These are phyloP conservation scores for Scomber colias DNA, from an alignment of 2,113 vertebrate genomes.

Conservation along the genomic window DNA sequence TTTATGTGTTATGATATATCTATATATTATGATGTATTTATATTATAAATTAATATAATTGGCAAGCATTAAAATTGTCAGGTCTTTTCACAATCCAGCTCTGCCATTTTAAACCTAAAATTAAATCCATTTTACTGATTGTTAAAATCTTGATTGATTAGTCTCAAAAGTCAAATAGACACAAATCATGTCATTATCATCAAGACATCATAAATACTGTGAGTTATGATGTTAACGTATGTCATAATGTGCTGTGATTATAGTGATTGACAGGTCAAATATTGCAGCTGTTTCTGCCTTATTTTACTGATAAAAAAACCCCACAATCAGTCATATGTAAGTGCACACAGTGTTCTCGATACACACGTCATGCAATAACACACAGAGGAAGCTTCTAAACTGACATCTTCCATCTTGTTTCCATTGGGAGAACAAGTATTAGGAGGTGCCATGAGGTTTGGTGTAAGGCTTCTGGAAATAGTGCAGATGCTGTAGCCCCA, in stretches of 20 bases:
- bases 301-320: neutral
- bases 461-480: conserved; percentile 5
- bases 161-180: too few species aligned
- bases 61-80: too few species aligned
- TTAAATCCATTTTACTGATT: too few species aligned
- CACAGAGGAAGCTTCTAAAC: neutral
- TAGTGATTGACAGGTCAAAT: neutral
- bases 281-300: neutral
- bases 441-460: conserved; percentile 1
- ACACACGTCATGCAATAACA: neutral
- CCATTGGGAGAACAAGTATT: conserved; percentile 1
- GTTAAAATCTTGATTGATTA: too few species aligned
- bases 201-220: neutral
- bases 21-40: too few species aligned
- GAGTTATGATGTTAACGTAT: neutral
- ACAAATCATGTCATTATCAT: too few species aligned
- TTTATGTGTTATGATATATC: too few species aligned
- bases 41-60: too few species aligned
- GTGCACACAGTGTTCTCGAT: conserved; percentile 1
- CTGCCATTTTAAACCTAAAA: too few species aligned
- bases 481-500: neutral
- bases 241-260: neutral
- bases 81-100: too few species aligned
- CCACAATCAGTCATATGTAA: conserved; percentile 9
- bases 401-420: conserved; percentile 3